Base-by-base conservation (phyloP, 2,888 invertebrate species). In the Nematopogon swammerdamellus region DNA sequence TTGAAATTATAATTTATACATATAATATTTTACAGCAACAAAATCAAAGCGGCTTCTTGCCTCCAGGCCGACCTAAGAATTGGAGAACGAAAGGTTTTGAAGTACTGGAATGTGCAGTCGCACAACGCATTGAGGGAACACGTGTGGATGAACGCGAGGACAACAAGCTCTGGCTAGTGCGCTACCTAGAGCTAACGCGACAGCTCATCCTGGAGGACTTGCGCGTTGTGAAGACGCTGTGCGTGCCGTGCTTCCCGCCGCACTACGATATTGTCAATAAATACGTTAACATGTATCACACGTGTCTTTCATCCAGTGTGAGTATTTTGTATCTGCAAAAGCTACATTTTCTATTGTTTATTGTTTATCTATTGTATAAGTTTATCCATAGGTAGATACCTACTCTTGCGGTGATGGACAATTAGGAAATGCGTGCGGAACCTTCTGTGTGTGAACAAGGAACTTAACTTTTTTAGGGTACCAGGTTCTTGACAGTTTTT, bases 111-210 rank as follows among this genome's bases (percentile, higher is more conserved):
- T 85, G 87, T 60, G 86, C 91, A 0, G 92, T 93, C 0, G 85
- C 85, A 0, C 89, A 89, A 52, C 84, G 95, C 51, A 91, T 98
- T 49, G 97, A 97, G 72, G 97, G 97, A 0, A 97, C 95, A 5
- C 93, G 97, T 57, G 86, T 97, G 3, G 97, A 97, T 60, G 96
- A 96, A 61, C 80, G 97, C 19, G 84, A 84, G 18, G 90, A 91
- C 58, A 92, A 96, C 69, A 97, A 97, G 70, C 87, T 95, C 75
- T 99, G 98, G 98, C 81, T 99, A 14, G 96, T 97, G 3, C 81
- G 93, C 19, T 96, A 98, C 68, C 76, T 99, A 49, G 98, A 99
- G 72, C 77, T 91, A 43, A 91, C 91, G 0, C 81, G 97, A 42
- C 91, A 91, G 61, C 81, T 95, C 8, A 91, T 97, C 59, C 70